Evolutionary conservation across 2,113 vertebrate genomes (phyloP).

Genomic region (Macquaria ambigua): DNA sequence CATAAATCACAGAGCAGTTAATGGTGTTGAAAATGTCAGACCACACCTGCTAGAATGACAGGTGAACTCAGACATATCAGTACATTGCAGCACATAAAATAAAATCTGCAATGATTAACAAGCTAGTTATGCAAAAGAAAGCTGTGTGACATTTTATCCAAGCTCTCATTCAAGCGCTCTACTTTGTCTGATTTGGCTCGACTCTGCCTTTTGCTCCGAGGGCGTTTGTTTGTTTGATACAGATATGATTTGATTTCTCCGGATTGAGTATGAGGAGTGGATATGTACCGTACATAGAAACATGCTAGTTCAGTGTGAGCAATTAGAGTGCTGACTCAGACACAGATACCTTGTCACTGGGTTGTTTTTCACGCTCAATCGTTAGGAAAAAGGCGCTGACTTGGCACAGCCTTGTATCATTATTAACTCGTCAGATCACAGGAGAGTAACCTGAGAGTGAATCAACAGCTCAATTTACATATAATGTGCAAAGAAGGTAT

Average conservation of each 20-base stretch:
- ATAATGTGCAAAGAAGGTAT: not conserved
- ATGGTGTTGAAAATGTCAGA: not conserved
- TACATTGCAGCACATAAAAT: not conserved
- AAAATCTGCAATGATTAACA: slow-evolving; percentile 25
- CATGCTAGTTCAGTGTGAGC: slow-evolving; percentile 15
- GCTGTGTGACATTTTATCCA: not conserved
- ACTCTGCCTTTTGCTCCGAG: not conserved
- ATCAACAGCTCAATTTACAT: slow-evolving; percentile 31
- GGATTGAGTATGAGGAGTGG: slow-evolving; percentile 1
- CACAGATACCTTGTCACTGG: slow-evolving; percentile 5
- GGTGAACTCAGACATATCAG: not conserved
- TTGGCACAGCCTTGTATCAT: slow-evolving; percentile 36
- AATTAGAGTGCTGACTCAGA: slow-evolving; percentile 38
- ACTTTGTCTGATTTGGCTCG: not conserved
- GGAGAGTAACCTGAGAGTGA: slow-evolving; percentile 17
- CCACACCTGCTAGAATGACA: slow-evolving; percentile 20
- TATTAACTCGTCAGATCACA: slow-evolving; percentile 60
- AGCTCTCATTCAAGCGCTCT: not conserved
- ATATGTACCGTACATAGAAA: slow-evolving; percentile 46
- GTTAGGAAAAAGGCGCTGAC: slow-evolving; percentile 48
- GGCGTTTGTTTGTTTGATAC: slow-evolving; percentile 46
- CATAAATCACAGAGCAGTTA: slow-evolving; percentile 33
- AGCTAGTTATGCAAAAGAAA: not conserved
- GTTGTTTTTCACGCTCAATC: slow-evolving; percentile 47
- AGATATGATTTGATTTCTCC: slow-evolving; percentile 20